A percentile compares a stretch with the other conserved stretches of the same genome.
Conservation (phyloP, 23 tunicate species). For the Botrylloides violaceus region DNA sequence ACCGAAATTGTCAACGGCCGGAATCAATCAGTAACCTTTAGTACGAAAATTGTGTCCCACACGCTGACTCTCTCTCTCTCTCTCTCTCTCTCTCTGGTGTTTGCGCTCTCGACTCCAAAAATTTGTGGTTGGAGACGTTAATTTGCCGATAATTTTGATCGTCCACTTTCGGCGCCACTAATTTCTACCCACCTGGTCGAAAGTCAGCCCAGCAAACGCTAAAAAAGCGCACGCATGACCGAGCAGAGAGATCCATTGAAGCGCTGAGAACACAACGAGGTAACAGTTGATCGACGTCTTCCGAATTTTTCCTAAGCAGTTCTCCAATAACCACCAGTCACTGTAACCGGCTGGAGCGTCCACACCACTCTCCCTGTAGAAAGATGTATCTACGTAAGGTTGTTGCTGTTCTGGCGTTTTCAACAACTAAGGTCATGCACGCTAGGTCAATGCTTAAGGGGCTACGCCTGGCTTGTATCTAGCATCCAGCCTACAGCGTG, state of each 20-base stretch:
- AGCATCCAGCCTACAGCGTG: too few species aligned
- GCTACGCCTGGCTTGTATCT: too few species aligned
- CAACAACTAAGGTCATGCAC: background rate
- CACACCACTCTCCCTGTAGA: background rate
- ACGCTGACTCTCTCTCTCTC: too few species aligned
- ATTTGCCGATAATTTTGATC: too few species aligned
- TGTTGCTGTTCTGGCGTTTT: background rate
- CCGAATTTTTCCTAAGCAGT: slow-evolving; percentile 1
- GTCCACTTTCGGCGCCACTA: too few species aligned
- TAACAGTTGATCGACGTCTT: slow-evolving; percentile 9
- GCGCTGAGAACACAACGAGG: slow-evolving; percentile 12
- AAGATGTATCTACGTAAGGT: background rate
- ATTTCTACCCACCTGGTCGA: background rate
- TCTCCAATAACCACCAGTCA: slow-evolving; percentile 28
- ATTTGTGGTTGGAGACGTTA: too few species aligned
- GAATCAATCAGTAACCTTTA: too few species aligned
- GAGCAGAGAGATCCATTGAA: slow-evolving; percentile 26
- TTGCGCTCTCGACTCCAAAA: too few species aligned
- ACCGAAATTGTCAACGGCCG: too few species aligned
- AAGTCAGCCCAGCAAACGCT: slow-evolving; percentile 19
- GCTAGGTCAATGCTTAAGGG: too few species aligned
- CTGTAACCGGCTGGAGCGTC: slow-evolving; percentile 10
- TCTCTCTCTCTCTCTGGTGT: too few species aligned
- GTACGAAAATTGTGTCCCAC: too few species aligned
- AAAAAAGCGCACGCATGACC: slow-evolving; percentile 14